A percentile compares a stretch with the other conserved stretches of the same genome.
These are phyloP conservation scores for Xylota sylvarum DNA, from an alignment of 2,888 invertebrate species.

Conservation along the genomic window DNA sequence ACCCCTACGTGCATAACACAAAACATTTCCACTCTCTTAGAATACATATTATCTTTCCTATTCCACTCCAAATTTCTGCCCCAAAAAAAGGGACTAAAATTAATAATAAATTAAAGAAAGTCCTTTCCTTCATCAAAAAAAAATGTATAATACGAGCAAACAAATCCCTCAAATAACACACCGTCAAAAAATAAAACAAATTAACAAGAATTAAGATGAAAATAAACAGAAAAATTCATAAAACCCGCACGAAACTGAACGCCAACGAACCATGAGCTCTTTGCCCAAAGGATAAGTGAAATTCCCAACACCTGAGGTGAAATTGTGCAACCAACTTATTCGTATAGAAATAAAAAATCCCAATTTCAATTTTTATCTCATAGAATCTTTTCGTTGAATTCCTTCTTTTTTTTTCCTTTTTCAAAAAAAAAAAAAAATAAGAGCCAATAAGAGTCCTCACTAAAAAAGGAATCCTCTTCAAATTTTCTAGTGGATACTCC, in stretches of 20 bases:
- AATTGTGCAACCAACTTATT: slow-evolving; percentile 33
- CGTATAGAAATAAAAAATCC: slow-evolving; percentile 11
- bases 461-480: slow-evolving; percentile 10
- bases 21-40: background rate
- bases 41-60: background rate
- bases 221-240: slow-evolving; percentile 25
- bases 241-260: slow-evolving; percentile 13
- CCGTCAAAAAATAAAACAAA: slow-evolving; percentile 53
- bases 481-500: slow-evolving; percentile 4
- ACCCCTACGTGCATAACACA: slow-evolving; percentile 10
- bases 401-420: background rate
- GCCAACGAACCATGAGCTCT: slow-evolving; percentile 30
- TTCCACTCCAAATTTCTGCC: slow-evolving; percentile 2
- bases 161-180: slow-evolving; percentile 31
- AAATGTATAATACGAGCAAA: slow-evolving; percentile 2
- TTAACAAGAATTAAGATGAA: slow-evolving; percentile 49
- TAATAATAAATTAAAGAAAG: slow-evolving; percentile 53
- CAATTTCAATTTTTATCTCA: slow-evolving; percentile 39
- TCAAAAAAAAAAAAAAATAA: no score
- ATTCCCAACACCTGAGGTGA: slow-evolving; percentile 48
- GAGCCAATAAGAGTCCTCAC: slow-evolving; percentile 23
- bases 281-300: slow-evolving; percentile 43
- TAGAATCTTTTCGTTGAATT: slow-evolving; percentile 14
- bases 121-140: background rate
- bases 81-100: slow-evolving; percentile 37